A percentile compares a stretch with the other conserved stretches of the same genome.
Evolutionary conservation across 2,888 invertebrate genomes (phyloP).

Genomic region (Lasius platythorax): DNA sequence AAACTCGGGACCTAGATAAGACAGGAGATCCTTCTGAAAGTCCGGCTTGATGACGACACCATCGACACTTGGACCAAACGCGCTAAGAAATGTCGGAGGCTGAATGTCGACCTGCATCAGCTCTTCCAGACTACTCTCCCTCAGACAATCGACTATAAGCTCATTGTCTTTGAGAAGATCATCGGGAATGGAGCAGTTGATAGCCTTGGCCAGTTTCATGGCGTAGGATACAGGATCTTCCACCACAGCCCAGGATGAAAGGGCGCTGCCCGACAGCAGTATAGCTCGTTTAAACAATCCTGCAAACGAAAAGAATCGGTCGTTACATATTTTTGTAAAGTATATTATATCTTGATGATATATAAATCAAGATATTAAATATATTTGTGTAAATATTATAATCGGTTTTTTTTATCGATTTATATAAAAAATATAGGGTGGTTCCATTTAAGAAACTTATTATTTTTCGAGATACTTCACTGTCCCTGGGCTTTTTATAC

Average conservation of each 20-base stretch:
- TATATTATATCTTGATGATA: not conserved
- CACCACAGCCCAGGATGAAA: conserved; percentile 96
- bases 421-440: too few species aligned
- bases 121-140: conserved; percentile 92
- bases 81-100: conserved; percentile 93
- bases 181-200: conserved; percentile 94
- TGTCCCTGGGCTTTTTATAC: too few species aligned
- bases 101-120: conserved; percentile 92
- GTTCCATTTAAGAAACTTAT: too few species aligned
- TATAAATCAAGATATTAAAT: not conserved
- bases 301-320: conserved; percentile 76
- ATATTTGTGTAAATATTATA: not conserved
- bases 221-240: conserved; percentile 95
- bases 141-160: conserved; percentile 93
- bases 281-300: conserved; percentile 96
- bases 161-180: conserved; percentile 94
- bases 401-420: too few species aligned
- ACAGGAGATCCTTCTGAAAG: conserved; percentile 92
- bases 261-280: conserved; percentile 94
- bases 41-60: conserved; percentile 97
- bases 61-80: conserved; percentile 97
- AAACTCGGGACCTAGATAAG: conserved; percentile 88
- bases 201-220: conserved; percentile 92
- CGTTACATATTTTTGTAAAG: not conserved
- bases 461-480: too few species aligned